Evolutionary conservation across 2,888 invertebrate species (phyloP).

Genomic region (Brachypalpus laphriformis): DNA sequence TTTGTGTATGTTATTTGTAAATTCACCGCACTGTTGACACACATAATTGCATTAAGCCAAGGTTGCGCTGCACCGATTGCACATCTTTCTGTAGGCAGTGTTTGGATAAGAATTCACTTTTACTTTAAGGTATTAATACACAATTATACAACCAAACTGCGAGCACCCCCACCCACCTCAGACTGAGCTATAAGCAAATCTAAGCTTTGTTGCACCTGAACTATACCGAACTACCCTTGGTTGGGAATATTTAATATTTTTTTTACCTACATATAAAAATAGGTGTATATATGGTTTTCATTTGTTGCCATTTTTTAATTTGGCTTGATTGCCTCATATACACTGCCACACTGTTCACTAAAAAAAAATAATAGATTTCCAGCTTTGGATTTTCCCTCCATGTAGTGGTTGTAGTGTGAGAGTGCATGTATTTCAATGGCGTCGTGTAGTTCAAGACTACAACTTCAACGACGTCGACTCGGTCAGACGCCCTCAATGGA

Average conservation of each 20-base stretch:
- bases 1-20: constrained; percentile 19
- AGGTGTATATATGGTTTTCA: constrained; percentile 13
- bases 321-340: constrained; percentile 61
- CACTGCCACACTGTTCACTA: constrained; percentile 19
- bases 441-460: constrained; percentile 80
- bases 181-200: constrained; percentile 15
- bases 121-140: constrained; percentile 69
- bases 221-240: constrained; percentile 17
- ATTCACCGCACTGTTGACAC: constrained; percentile 56
- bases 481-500: constrained; percentile 79
- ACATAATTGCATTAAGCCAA: constrained; percentile 71
- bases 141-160: constrained; percentile 42
- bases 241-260: constrained; percentile 25
- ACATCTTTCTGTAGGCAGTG: constrained; percentile 6
- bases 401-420: constrained; percentile 24
- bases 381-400: constrained; percentile 47
- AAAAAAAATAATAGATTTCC: constrained; percentile 41
- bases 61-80: constrained; percentile 46
- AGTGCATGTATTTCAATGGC: constrained; percentile 77
- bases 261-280: neutral
- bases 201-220: constrained; percentile 49
- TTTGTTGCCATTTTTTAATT: constrained; percentile 57
- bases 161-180: constrained; percentile 18
- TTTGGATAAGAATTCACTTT: constrained; percentile 73
- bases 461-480: constrained; percentile 73